Conservation (phyloP, 2,113 vertebrate genomes). For the Eonycteris spelaea region DNA sequence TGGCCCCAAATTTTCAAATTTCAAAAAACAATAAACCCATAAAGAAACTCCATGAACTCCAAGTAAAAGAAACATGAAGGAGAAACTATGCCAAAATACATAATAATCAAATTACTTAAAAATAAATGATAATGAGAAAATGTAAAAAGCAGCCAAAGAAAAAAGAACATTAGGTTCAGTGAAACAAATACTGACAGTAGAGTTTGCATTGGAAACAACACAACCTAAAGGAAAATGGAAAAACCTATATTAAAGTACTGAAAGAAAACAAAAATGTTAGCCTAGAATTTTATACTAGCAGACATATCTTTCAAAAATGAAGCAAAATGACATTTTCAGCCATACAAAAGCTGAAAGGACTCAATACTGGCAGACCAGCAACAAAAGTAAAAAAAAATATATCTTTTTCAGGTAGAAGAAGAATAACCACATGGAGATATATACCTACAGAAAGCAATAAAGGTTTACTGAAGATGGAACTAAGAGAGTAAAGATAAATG, state of each 20-base stretch:
- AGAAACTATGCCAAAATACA: neutral
- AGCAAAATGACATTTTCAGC: neutral
- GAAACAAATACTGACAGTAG: neutral
- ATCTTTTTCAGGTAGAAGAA: neutral
- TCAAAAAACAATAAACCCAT: neutral
- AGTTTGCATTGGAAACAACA: neutral
- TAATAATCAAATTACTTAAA: neutral
- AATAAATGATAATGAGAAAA: neutral
- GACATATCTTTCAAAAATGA: neutral
- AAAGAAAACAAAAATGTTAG: neutral
- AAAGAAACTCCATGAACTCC: neutral
- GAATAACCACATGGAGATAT: neutral
- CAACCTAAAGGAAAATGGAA: neutral
- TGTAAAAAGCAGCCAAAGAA: neutral
- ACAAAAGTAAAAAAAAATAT: neutral
- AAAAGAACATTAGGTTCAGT: neutral
- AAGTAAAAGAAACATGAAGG: neutral
- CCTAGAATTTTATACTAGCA: neutral
- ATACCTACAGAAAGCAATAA: neutral
- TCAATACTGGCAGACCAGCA: neutral
- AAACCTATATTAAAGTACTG: neutral
- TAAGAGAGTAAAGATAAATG: neutral
- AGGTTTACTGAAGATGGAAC: neutral
- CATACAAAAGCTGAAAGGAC: neutral
- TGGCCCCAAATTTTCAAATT: neutral